Conservation (phyloP, 2,797 vertebrate species). For the Sebastes glaucus region DNA sequence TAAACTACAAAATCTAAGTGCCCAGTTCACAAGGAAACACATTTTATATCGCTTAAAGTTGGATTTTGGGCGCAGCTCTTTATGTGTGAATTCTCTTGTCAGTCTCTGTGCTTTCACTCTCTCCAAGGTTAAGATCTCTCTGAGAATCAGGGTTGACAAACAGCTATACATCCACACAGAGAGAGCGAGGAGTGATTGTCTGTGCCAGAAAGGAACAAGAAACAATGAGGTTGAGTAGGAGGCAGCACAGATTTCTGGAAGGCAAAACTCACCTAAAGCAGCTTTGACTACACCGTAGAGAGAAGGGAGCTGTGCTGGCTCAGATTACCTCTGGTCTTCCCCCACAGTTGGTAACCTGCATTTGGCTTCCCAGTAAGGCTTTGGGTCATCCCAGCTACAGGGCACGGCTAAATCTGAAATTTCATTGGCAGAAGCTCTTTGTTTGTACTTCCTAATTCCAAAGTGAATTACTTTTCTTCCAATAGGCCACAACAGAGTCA, state of each 20-base stretch:
- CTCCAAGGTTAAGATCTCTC: slow-evolving; percentile 37
- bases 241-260: slow-evolving; percentile 7
- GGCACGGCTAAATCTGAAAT: background rate
- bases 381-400: slow-evolving; percentile 6
- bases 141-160: slow-evolving; percentile 17
- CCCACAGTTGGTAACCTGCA: background rate
- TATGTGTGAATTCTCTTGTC: background rate
- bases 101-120: background rate
- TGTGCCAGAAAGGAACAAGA: background rate
- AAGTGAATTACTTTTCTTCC: background rate
- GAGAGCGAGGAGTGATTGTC: background rate
- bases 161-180: background rate
- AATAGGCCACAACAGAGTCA: background rate
- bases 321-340: background rate
- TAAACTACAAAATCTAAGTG: background rate
- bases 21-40: background rate
- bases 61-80: background rate
- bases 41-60: background rate
- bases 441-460: background rate
- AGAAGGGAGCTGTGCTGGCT: background rate
- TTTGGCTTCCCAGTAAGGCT: slow-evolving; percentile 1
- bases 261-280: slow-evolving; percentile 22
- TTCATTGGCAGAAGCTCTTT: background rate
- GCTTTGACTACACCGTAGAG: background rate
- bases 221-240: slow-evolving; percentile 21